Conservation (phyloP, 2,888 invertebrate genomes). For the Alentia gelatinosa region DNA sequence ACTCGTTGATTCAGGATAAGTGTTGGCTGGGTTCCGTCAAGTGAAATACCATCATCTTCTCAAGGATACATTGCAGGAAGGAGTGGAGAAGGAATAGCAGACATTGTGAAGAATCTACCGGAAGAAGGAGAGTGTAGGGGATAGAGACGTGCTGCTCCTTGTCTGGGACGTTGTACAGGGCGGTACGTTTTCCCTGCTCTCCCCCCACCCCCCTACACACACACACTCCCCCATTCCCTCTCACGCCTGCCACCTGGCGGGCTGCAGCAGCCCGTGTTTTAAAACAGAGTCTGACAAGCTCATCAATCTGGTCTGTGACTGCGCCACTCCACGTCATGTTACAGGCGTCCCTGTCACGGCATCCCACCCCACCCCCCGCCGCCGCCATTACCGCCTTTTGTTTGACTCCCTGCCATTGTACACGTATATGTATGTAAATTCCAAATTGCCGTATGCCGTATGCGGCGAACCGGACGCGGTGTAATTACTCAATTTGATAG, state of each 20-base stretch:
- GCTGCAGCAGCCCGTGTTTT: not conserved
- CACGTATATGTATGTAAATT: conserved; percentile 15
- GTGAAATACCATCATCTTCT: no score
- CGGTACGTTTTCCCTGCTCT: not conserved
- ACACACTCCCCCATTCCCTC: not conserved
- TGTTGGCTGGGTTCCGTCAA: no score
- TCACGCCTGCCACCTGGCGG: not conserved
- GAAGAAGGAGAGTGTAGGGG: no score
- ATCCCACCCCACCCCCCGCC: not conserved
- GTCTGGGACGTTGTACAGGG: not conserved
- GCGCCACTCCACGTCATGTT: not conserved
- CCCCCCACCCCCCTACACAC: not conserved
- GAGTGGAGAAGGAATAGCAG: no score
- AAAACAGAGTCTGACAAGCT: not conserved
- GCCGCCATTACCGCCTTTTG: no score
- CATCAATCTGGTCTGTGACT: not conserved
- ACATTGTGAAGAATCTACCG: no score
- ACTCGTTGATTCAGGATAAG: no score
- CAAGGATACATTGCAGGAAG: no score
- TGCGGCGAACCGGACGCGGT: not conserved
- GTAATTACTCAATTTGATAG: conserved; percentile 6
- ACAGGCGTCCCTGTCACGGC: not conserved
- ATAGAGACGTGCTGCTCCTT: not conserved
- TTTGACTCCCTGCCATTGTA: no score
- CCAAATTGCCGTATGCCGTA: not conserved